Conservation (phyloP, 2,797 vertebrate species). For the Aplochiton taeniatus region DNA sequence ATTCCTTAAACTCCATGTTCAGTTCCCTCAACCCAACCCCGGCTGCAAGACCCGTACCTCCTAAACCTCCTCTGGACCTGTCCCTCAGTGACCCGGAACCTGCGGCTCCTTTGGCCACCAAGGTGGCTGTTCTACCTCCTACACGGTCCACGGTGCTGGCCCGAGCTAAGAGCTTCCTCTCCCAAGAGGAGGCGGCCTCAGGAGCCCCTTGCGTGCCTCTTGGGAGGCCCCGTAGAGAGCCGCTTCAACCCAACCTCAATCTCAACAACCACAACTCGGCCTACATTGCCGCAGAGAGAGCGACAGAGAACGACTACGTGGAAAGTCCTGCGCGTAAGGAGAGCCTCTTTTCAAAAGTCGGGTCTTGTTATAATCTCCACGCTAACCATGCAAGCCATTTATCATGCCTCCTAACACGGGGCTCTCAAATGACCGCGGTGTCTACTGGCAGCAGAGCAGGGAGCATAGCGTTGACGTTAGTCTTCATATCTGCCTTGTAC, state of each 20-base stretch:
- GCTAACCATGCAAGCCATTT: no score
- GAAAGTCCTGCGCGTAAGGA: constrained; percentile 77
- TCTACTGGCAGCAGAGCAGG: not conserved
- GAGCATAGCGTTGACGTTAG: not conserved
- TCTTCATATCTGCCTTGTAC: not conserved
- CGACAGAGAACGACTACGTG: constrained; percentile 54
- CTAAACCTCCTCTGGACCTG: constrained; percentile 65
- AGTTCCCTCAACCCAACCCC: constrained; percentile 32
- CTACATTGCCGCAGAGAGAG: constrained; percentile 28
- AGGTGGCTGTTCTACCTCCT: constrained; percentile 52
- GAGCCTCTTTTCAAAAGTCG: not conserved
- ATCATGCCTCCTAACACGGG: no score
- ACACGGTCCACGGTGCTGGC: constrained; percentile 65
- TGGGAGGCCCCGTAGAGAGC: constrained; percentile 70
- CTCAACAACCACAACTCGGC: constrained; percentile 83
- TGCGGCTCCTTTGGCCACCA: constrained; percentile 51
- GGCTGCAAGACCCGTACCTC: constrained; percentile 73
- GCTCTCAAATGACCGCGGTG: not conserved
- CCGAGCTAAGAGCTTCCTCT: constrained; percentile 67
- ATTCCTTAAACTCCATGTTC: constrained; percentile 34
- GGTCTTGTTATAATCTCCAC: no score
- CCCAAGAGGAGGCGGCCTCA: constrained; percentile 54
- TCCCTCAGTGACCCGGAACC: constrained; percentile 58
- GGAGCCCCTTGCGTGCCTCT: constrained; percentile 37
- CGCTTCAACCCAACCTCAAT: constrained; percentile 82